Evolutionary conservation across 2,888 invertebrate genomes (phyloP).

Genomic region (Calameuta pallipes): DNA sequence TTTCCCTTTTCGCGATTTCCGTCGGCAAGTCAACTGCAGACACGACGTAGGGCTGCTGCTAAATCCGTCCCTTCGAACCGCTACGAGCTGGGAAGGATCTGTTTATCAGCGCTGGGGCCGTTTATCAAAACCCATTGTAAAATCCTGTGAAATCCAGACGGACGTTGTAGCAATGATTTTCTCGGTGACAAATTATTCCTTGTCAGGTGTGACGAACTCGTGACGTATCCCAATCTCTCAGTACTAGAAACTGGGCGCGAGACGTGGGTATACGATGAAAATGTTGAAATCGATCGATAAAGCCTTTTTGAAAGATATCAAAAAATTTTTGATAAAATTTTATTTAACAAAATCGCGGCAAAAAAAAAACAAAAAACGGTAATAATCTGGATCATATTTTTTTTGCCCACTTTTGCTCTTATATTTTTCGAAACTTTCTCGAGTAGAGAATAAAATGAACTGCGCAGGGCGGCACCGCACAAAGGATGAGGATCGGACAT

Average conservation of each 20-base stretch:
- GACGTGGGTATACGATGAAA: neutral
- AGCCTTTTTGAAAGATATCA: neutral
- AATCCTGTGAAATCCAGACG: conserved; percentile 5
- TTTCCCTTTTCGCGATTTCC: neutral
- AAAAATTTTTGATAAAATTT: too few relatives aligned
- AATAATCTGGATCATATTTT: neutral
- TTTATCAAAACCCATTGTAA: conserved; percentile 21
- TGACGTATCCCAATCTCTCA: neutral
- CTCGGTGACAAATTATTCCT: neutral
- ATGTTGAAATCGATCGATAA: neutral
- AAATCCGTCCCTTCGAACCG: neutral
- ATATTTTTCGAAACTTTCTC: conserved; percentile 1
- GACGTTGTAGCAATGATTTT: neutral
- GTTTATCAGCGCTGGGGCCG: conserved; percentile 31
- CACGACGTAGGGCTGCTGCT: neutral
- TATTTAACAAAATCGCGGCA: too few relatives aligned
- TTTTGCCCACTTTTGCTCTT: neutral
- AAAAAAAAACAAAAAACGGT: neutral
- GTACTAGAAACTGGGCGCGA: accelerated
- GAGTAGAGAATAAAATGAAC: conserved; percentile 5
- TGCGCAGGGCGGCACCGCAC: neutral
- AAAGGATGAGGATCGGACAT: neutral
- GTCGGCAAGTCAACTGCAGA: conserved; percentile 1
- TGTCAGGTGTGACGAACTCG: neutral
- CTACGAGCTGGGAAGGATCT: conserved; percentile 17